phyloP scores from a whole-genome alignment of 2,113 vertebrate genomes.

The Chrysochloris asiatica region DNA sequence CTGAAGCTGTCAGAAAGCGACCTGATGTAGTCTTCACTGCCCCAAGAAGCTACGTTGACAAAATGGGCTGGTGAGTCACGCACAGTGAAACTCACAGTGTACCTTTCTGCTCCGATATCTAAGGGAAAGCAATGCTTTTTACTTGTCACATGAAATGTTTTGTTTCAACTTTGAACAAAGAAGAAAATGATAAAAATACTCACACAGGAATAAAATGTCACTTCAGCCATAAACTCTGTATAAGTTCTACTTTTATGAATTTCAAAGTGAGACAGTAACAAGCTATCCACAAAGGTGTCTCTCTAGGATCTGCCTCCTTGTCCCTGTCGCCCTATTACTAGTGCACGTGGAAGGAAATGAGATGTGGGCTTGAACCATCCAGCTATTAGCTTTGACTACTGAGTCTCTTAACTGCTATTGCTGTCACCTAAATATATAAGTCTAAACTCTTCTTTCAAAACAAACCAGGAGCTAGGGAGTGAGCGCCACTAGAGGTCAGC shows the following conservation, averaged over 20 bases:
- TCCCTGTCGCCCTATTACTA: background rate
- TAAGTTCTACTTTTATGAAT: slow-evolving; percentile 6
- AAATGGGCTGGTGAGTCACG: slow-evolving; percentile 92
- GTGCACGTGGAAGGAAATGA: background rate
- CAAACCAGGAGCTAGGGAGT: background rate
- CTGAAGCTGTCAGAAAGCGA: slow-evolving; percentile 89
- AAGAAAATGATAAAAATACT: slow-evolving; percentile 26
- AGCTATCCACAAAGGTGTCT: background rate
- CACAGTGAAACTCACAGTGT: slow-evolving; percentile 93
- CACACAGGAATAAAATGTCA: no score
- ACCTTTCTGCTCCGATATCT: slow-evolving; percentile 93
- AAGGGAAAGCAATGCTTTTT: slow-evolving; percentile 72
- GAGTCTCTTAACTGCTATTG: background rate
- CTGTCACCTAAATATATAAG: slow-evolving; percentile 9
- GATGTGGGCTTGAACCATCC: background rate
- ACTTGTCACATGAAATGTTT: slow-evolving; percentile 60
- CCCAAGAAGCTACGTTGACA: slow-evolving; percentile 93
- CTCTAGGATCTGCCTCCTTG: background rate
- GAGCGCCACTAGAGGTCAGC: slow-evolving; percentile 76
- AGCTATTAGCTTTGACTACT: background rate
- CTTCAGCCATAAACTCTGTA: background rate
- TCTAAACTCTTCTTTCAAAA: slow-evolving; percentile 36
- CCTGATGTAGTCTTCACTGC: slow-evolving; percentile 89
- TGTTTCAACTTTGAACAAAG: slow-evolving; percentile 29
- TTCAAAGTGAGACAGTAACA: background rate